phyloP scores from a whole-genome alignment of 2,113 vertebrate genomes.

The Ciconia stormi region DNA sequence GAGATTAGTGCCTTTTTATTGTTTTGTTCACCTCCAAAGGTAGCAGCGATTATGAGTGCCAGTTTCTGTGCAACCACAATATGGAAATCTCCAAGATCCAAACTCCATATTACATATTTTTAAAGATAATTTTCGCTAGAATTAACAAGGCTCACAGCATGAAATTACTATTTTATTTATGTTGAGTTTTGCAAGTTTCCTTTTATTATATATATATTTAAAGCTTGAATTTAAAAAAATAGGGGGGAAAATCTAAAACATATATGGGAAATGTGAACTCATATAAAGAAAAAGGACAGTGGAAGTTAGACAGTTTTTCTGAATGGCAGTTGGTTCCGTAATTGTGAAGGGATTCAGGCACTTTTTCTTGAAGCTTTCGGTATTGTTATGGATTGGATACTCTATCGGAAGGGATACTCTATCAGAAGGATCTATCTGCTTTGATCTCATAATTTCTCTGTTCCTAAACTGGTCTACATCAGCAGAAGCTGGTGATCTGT shows the following conservation, averaged over 20 bases:
- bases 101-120: background rate
- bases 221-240: background rate
- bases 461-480: background rate
- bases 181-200: background rate
- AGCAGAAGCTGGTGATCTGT: background rate
- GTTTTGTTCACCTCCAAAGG: background rate
- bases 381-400: background rate
- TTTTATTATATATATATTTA: background rate
- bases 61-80: background rate
- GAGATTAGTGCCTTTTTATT: background rate
- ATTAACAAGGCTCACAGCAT: background rate
- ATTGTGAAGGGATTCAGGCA: background rate
- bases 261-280: background rate
- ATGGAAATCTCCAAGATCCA: background rate
- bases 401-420: background rate
- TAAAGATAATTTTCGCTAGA: background rate
- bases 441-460: conserved; percentile 19
- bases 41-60: background rate
- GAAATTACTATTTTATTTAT: background rate
- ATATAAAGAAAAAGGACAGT: background rate
- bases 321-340: background rate
- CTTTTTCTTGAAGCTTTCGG: background rate
- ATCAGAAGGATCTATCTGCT: conserved; percentile 4
- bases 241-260: background rate
- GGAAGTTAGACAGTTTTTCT: background rate